Conservation (phyloP, 1,140 invertebrate genomes). For the Drosophila kikkawai region DNA sequence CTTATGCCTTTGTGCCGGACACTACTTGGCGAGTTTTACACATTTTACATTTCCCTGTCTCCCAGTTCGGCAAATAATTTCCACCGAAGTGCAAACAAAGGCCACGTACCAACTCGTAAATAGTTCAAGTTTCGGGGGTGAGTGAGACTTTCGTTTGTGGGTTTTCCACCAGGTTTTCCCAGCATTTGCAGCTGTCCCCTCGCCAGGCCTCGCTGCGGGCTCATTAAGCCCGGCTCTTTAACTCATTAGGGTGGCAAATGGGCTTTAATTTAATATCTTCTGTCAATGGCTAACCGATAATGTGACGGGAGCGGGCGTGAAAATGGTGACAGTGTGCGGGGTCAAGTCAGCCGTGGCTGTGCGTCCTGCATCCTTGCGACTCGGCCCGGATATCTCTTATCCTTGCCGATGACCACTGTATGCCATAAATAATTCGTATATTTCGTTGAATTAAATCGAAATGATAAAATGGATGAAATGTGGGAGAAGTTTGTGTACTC, state of each 20-base stretch:
- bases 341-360: conserved; percentile 21
- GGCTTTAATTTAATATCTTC: conserved; percentile 50
- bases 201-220: conserved; percentile 17
- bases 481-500: neutral
- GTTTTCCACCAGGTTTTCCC: conserved; percentile 14
- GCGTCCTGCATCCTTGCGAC: neutral
- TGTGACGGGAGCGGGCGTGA: conserved; percentile 34
- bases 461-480: neutral
- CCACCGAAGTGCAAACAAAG: conserved; percentile 58
- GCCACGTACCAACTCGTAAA: conserved; percentile 47
- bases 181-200: conserved; percentile 1
- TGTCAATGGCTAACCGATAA: conserved; percentile 54
- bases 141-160: conserved; percentile 12
- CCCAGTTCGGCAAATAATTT: conserved; percentile 68
- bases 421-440: conserved; percentile 72
- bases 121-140: conserved; percentile 46
- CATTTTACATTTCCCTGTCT: conserved; percentile 48
- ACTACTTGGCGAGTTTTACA: conserved; percentile 57
- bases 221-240: conserved; percentile 72
- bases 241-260: conserved; percentile 68
- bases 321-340: conserved; percentile 31
- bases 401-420: conserved; percentile 37
- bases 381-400: conserved; percentile 30
- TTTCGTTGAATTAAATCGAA: conserved; percentile 38
- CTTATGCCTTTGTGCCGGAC: conserved; percentile 68